Base-by-base conservation (phyloP, 1,140 invertebrate species). In the Macrotrachela quadricornifera region DNA sequence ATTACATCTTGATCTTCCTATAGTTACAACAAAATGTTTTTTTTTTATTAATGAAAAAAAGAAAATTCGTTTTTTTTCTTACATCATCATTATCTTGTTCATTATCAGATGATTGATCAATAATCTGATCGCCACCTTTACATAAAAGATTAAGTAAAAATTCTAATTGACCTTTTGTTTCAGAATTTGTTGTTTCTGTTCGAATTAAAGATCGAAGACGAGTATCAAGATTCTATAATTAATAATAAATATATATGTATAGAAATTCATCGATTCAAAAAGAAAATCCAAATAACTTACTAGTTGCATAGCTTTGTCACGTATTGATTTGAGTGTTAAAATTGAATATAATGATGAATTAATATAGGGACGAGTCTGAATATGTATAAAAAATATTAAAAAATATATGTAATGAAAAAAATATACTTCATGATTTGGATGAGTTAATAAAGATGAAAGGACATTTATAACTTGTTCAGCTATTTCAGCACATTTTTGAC, bases 321-420 rank as follows among this genome's bases (percentile, higher is more conserved):
- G 66, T 13, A 77, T 73, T 12, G 64, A 59, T 11, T 69, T 67
- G 56, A 76, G 72, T 0, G 64, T 66, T 21, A 77, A 59, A 52
- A 77, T 73, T 62, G 74, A 76, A 60, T 75, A 77, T 36, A 78
- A 60, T 10, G 74, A 69, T 36, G 75, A 75, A 62, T 76, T 76
- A 12, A 77, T 68, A 59, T 76, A 78, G 0, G 74, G 74, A n/a
- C 73, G 61, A 45, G 75, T 73, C 75, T 76, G 57, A 30, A 62
- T 59, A 49, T 38, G 54, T 41, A 50, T 37, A 46, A 51, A 14
- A 39, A 38, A 9, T 18, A 41, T 18, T 36, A 42, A 40, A 1
- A 30, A 4, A 30, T 4, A 8, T 4, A 4, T 30, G 21, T 4
- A 30, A 30, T 8, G 21, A 50, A 40, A 36, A 18, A 13, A 8